phyloP scores from a whole-genome alignment of 2,888 invertebrate species.

The Torymus tubicola region DNA sequence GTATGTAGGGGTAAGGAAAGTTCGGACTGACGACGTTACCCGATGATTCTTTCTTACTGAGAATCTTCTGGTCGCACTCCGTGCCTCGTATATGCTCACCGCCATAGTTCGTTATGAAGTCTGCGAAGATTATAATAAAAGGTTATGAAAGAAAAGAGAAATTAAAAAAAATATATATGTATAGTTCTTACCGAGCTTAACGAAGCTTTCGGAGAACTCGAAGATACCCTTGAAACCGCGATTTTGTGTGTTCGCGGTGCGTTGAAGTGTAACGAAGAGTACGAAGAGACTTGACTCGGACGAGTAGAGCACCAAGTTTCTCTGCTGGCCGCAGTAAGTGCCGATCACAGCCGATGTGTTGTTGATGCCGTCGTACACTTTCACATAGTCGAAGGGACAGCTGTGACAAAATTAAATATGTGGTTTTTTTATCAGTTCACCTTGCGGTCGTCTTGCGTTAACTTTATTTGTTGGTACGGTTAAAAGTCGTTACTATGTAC shows the following conservation, averaged over 20 bases:
- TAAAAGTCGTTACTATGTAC: too few relatives aligned
- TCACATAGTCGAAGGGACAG: constrained; percentile 98
- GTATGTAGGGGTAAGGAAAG: constrained; percentile 96
- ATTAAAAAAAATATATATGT: too few relatives aligned
- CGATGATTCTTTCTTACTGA: constrained; percentile 93
- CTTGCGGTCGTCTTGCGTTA: too few relatives aligned
- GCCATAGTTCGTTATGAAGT: constrained; percentile 94
- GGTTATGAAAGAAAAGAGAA: constrained; percentile 83
- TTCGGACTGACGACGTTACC: constrained; percentile 97
- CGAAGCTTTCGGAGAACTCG: constrained; percentile 98
- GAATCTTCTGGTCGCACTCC: constrained; percentile 98
- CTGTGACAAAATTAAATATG: constrained; percentile 78
- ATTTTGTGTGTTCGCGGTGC: constrained; percentile 96
- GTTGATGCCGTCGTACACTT: constrained; percentile 96
- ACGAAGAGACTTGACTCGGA: constrained; percentile 93
- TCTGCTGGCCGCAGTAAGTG: constrained; percentile 97
- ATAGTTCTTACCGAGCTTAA: constrained; percentile 90
- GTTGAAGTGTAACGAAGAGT: constrained; percentile 92
- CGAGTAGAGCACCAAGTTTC: constrained; percentile 96
- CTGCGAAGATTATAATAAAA: constrained; percentile 76
- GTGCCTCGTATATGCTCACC: constrained; percentile 97
- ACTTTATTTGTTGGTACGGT: too few relatives aligned
- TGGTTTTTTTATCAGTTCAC: too few relatives aligned
- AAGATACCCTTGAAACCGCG: constrained; percentile 99
- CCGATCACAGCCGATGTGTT: constrained; percentile 93